Base-by-base conservation (phyloP, 2,113 vertebrate genomes). In the Caracal caracal region DNA sequence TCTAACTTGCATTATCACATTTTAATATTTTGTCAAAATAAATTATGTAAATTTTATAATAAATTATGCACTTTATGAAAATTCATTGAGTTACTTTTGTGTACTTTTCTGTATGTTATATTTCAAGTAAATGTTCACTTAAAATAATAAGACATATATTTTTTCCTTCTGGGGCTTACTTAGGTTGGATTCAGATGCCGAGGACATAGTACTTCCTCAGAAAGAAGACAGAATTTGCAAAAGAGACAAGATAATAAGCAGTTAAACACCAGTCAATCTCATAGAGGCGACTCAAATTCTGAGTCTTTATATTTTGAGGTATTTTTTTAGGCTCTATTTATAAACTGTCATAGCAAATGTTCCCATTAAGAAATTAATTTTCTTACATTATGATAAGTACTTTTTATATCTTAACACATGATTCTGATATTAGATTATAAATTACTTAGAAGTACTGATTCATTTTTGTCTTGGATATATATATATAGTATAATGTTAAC, bases 221-320 rank as follows among this genome's bases (percentile, higher is more conserved):
- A 99, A 96, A 98, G 99, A 98, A 97, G 98, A 92, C 98, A 98
- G 91, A 98, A 95, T 95, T 95, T 99, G 94, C 99, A 99, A 95
- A 99, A 98, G 96, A 98, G 98, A 88, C 98, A 98, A 1, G 99
- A 99, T 88, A 98, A 94, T 53, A 99, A 98, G 9, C 97, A 98
- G 70, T 92, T 97, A 93, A 94, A 92, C 68, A 0, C 95, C 20
- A 97, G 70, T 90, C 99, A 98, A 24, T 93, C 97, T 5, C 95
- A 97, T 19, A 98, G 99, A 94, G 94, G 98, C 0, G 99, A 99
- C 81, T 99, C 99, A 96, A 99, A 98, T 80, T 98, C 99, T 88
- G 99, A 99, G 47, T 98, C 99, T 56, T 99, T 99, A 47, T 99
- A 99, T 98, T 99, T 99, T 97, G 99, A 99, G 99, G 99, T 99